phyloP scores from a whole-genome alignment of 2,797 vertebrate species.

The Salarias fasciatus region DNA sequence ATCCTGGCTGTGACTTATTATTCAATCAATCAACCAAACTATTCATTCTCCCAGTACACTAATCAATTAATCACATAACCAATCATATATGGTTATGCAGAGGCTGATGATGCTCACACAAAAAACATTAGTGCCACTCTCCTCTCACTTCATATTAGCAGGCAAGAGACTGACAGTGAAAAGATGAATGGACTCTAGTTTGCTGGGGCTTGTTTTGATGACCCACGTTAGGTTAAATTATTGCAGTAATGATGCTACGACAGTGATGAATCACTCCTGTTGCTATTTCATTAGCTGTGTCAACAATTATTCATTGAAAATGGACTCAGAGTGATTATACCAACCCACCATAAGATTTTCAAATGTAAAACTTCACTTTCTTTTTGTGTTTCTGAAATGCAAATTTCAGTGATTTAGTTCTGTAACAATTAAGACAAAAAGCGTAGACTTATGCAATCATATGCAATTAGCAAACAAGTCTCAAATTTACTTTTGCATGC shows the following conservation, averaged over 20 bases:
- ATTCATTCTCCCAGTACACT: constrained; percentile 39
- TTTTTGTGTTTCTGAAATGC: background rate
- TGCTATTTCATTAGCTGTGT: constrained; percentile 67
- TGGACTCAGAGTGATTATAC: constrained; percentile 29
- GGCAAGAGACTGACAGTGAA: constrained; percentile 36
- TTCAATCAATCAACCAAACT: constrained; percentile 64
- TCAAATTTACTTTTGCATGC: too few relatives aligned
- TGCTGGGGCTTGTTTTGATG: constrained; percentile 70
- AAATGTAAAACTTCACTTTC: constrained; percentile 8
- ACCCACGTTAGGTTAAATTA: constrained; percentile 73
- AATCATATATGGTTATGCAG: constrained; percentile 56
- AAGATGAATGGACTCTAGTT: constrained; percentile 69
- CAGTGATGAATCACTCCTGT: constrained; percentile 74
- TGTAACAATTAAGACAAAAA: too few relatives aligned
- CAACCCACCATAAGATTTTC: constrained; percentile 23
- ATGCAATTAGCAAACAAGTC: too few relatives aligned
- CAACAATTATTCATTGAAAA: constrained; percentile 55
- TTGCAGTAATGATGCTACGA: constrained; percentile 72
- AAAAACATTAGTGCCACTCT: constrained; percentile 48
- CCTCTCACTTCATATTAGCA: constrained; percentile 60
- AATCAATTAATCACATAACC: constrained; percentile 65
- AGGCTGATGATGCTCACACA: constrained; percentile 48
- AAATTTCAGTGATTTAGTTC: background rate
- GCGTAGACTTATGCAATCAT: too few relatives aligned
- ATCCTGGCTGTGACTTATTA: constrained; percentile 38